These are phyloP conservation scores for Drosophila biarmipes DNA, from an alignment of 1,140 invertebrate genomes.

Conservation along the genomic window DNA sequence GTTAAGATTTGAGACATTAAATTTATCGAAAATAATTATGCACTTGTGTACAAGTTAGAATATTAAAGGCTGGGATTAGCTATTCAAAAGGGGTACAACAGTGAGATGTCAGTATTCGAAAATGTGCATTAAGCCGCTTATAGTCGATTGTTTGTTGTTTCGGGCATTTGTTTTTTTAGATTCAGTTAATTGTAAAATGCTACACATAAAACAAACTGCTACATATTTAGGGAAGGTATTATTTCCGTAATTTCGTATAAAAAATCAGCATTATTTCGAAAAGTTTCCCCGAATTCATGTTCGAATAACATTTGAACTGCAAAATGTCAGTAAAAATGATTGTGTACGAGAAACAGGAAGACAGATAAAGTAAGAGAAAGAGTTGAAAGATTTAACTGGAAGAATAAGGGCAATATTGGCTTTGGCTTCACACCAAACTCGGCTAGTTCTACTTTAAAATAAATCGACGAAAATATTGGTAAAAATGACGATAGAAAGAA, in stretches of 20 bases:
- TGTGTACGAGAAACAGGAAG: not conserved
- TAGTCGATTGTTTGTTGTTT: not conserved
- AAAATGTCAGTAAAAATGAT: not conserved
- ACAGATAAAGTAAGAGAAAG: slow-evolving; percentile 2
- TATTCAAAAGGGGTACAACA: not conserved
- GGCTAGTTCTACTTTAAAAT: slow-evolving; percentile 17
- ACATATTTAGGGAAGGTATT: not conserved
- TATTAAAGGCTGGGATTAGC: too few species aligned
- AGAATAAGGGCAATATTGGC: slow-evolving; percentile 5
- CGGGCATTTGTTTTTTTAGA: not conserved
- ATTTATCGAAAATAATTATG: not conserved
- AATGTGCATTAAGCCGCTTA: not conserved
- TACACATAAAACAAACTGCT: not conserved
- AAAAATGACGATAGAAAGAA: slow-evolving; percentile 10
- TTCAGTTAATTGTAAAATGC: not conserved
- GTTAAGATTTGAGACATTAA: not conserved
- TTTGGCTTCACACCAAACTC: slow-evolving; percentile 14
- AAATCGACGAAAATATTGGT: slow-evolving; percentile 14
- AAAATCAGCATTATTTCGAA: not conserved
- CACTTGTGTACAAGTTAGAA: too few species aligned
- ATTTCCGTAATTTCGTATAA: not conserved
- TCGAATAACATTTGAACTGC: not conserved
- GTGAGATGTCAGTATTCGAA: not conserved
- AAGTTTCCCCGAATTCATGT: not conserved
- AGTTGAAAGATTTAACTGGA: not conserved